Conservation (phyloP, 2,797 vertebrate species). For the Cetoscarus ocellatus region DNA sequence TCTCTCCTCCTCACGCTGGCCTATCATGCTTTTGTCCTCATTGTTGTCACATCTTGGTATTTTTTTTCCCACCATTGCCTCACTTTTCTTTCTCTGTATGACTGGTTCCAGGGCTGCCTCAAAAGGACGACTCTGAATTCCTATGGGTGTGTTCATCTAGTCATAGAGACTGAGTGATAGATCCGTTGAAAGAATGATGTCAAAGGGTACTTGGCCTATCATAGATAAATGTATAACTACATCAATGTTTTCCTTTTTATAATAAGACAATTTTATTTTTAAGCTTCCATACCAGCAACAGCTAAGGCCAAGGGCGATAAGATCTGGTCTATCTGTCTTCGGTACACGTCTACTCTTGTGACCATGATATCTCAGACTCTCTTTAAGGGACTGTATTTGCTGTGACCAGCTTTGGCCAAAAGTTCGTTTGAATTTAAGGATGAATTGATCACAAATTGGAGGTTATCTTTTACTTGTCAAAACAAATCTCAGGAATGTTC, state of each 20-base stretch:
- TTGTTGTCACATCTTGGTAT: slow-evolving; percentile 39
- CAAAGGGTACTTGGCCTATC: not conserved
- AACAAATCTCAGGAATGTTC: no score
- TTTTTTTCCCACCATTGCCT: slow-evolving; percentile 18
- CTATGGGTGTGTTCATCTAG: slow-evolving; percentile 5
- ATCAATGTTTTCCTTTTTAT: not conserved
- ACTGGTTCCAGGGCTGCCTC: slow-evolving; percentile 35
- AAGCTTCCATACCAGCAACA: no score
- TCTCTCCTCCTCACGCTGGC: slow-evolving; percentile 61
- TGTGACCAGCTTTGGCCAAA: no score
- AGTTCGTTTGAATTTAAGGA: no score
- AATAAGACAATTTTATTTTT: no score
- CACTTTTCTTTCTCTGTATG: not conserved
- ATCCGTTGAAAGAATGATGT: not conserved
- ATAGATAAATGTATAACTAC: not conserved
- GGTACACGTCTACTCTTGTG: no score
- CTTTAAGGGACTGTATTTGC: no score
- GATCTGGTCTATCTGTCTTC: no score
- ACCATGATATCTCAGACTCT: no score
- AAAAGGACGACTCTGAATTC: slow-evolving; percentile 6
- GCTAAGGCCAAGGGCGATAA: no score
- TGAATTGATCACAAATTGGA: no score
- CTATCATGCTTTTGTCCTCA: slow-evolving; percentile 54
- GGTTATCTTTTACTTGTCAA: no score
- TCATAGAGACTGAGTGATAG: not conserved